These are phyloP conservation scores for Rhinolophus ferrumequinum DNA, from an alignment of 2,113 vertebrate species.

Conservation along the genomic window DNA sequence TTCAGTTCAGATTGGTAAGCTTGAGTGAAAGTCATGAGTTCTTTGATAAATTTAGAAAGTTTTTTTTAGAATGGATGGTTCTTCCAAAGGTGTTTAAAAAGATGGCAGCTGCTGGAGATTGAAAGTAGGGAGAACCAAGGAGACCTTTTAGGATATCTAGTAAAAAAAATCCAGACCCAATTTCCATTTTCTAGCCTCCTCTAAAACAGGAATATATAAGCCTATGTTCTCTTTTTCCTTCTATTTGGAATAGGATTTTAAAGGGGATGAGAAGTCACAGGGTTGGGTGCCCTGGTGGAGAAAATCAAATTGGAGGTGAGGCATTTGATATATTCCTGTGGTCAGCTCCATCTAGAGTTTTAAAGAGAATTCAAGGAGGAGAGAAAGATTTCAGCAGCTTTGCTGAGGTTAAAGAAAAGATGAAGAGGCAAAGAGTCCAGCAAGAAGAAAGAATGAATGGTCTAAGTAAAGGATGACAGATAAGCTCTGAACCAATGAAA, in stretches of 20 bases:
- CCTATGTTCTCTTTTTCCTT: neutral
- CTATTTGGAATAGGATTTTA: neutral
- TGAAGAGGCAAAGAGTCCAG: neutral
- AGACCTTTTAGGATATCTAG: neutral
- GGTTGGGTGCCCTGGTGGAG: neutral
- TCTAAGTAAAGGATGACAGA: neutral
- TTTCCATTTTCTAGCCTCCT: conserved; percentile 14
- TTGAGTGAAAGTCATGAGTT: neutral
- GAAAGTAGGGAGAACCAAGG: neutral
- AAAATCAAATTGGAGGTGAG: neutral
- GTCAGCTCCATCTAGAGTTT: neutral
- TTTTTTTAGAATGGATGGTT: neutral
- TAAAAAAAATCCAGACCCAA: neutral
- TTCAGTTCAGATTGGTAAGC: neutral
- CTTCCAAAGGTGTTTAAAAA: conserved; percentile 25
- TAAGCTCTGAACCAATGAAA: neutral
- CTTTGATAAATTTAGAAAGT: neutral
- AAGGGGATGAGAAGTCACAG: neutral
- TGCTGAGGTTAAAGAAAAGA: neutral
- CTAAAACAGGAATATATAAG: neutral
- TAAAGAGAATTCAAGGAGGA: neutral
- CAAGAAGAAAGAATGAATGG: neutral
- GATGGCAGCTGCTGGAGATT: neutral
- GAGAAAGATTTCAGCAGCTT: neutral
- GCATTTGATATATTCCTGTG: neutral